phyloP scores from a whole-genome alignment of 2,113 vertebrate species.

The Aspiorhynchus laticeps region DNA sequence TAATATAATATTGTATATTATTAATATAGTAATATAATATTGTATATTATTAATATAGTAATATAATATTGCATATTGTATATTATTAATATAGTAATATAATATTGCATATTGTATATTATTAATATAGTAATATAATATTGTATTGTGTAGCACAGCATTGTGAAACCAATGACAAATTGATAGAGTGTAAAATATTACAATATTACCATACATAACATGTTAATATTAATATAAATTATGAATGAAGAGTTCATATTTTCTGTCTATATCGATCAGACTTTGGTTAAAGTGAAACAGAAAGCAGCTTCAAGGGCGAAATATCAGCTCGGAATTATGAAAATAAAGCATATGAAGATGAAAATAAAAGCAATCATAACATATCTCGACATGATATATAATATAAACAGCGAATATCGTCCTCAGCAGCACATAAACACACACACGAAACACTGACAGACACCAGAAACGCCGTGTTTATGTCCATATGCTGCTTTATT shows the following conservation, averaged over 20 bases:
- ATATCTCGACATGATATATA: fast-evolving
- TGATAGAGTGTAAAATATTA: not conserved
- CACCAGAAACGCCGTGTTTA: not conserved
- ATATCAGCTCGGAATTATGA: not conserved
- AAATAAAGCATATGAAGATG: not conserved
- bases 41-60: no score
- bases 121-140: no score
- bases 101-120: no score
- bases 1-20: no score
- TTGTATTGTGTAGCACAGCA: no score
- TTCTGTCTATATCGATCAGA: not conserved
- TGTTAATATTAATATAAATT: not conserved
- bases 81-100: no score
- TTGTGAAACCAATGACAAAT: not conserved
- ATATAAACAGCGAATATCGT: not conserved
- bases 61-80: no score
- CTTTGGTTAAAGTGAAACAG: not conserved
- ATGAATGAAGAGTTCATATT: not conserved
- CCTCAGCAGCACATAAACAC: no score
- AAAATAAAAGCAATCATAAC: no score
- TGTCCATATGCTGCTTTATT: not conserved
- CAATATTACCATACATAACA: not conserved
- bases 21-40: no score
- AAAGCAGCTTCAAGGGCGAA: not conserved
- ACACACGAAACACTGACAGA: not conserved